Conservation (phyloP, 2,113 vertebrate species). For the Tachycineta bicolor region DNA sequence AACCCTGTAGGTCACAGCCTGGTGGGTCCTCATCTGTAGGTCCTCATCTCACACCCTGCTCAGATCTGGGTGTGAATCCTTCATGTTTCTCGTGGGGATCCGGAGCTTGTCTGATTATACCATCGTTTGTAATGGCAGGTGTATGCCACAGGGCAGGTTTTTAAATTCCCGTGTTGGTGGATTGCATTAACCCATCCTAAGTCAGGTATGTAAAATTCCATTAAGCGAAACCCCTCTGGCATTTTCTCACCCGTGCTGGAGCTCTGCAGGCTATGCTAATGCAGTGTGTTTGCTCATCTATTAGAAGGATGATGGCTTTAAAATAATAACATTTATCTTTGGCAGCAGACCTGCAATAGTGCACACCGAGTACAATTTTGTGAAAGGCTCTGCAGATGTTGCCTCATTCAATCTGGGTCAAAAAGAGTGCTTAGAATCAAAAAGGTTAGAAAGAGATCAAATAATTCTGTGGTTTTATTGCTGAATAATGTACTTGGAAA, state of each 20-base stretch:
- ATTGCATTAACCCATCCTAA: constrained; percentile 70
- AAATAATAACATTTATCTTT: constrained; percentile 73
- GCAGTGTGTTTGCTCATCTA: constrained; percentile 57
- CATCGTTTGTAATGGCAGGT: constrained; percentile 66
- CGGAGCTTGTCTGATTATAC: constrained; percentile 55
- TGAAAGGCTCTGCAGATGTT: constrained; percentile 69
- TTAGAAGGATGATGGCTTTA: constrained; percentile 67
- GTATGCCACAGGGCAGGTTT: constrained; percentile 67
- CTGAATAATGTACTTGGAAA: constrained; percentile 71
- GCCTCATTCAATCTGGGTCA: constrained; percentile 70
- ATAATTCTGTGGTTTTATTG: constrained; percentile 68
- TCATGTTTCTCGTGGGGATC: neutral
- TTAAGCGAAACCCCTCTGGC: constrained; percentile 63
- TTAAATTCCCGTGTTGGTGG: constrained; percentile 57
- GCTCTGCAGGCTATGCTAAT: constrained; percentile 64
- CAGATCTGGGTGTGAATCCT: neutral
- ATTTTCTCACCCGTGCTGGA: constrained; percentile 55
- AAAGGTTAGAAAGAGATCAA: constrained; percentile 69
- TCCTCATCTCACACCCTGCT: neutral
- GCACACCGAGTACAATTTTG: constrained; percentile 47
- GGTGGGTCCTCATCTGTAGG: neutral
- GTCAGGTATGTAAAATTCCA: constrained; percentile 73
- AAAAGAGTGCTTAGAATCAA: constrained; percentile 60
- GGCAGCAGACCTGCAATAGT: constrained; percentile 46
- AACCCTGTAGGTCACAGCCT: fast-evolving